Evolutionary conservation across 1,140 invertebrate genomes (phyloP).

Genomic region (Reticulitermes speratus): DNA sequence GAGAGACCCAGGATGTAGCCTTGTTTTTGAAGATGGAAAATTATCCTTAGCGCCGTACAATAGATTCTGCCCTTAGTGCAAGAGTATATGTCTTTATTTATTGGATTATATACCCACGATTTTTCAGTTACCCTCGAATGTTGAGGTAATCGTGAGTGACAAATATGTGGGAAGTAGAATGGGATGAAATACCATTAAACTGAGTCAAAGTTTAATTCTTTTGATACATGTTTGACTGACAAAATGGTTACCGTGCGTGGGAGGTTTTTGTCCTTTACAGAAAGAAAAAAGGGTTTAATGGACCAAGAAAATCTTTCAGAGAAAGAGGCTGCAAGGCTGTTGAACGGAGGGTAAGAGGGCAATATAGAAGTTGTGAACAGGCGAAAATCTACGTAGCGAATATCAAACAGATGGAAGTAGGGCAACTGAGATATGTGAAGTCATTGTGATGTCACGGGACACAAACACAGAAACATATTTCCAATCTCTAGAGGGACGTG

Average conservation of each 20-base stretch:
- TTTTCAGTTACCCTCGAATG: too few relatives aligned
- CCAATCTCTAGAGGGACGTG: not conserved
- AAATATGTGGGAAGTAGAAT: too few relatives aligned
- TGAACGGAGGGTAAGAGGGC: not conserved
- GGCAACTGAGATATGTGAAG: not conserved
- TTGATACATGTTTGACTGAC: not conserved
- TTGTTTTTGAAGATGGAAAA: too few relatives aligned
- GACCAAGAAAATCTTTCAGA: not conserved
- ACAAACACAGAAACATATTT: not conserved
- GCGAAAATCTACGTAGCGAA: not conserved
- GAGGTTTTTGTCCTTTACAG: not conserved
- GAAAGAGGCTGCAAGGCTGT: not conserved
- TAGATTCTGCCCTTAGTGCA: too few relatives aligned
- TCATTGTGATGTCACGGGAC: not conserved
- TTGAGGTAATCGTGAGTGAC: too few relatives aligned
- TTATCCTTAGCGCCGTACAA: too few relatives aligned
- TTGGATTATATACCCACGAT: too few relatives aligned
- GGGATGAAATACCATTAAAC: too few relatives aligned
- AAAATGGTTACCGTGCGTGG: not conserved
- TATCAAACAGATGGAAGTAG: not conserved
- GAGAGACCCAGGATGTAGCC: too few relatives aligned
- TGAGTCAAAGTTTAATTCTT: too few relatives aligned
- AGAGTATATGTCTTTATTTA: too few relatives aligned
- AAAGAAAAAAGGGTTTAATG: not conserved
- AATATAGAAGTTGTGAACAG: not conserved